These are phyloP conservation scores for Phyllostomus discolor DNA, from an alignment of 2,113 vertebrate species.

Conservation along the genomic window DNA sequence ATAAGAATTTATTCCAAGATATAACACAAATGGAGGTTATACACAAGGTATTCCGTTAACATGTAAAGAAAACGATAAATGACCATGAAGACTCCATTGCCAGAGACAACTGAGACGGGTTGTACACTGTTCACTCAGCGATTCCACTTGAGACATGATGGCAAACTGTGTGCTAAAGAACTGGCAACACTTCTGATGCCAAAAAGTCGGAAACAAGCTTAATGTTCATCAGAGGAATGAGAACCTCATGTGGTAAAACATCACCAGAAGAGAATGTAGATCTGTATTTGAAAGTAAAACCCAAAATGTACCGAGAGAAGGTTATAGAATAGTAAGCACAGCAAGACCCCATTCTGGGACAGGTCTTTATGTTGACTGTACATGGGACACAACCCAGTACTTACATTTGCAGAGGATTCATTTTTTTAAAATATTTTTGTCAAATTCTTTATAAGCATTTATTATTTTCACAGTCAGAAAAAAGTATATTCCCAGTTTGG, in stretches of 20 bases:
- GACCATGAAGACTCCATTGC: not conserved
- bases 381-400: not conserved
- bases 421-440: not conserved
- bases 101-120: not conserved
- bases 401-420: not conserved
- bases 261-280: not conserved
- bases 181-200: not conserved
- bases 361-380: not conserved
- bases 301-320: not conserved
- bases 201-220: not conserved
- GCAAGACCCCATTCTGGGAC: not conserved
- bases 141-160: not conserved
- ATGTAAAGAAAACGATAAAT: not conserved
- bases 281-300: not conserved
- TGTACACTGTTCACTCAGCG: not conserved
- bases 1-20: not conserved
- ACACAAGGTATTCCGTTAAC: not conserved
- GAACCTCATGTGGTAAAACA: not conserved
- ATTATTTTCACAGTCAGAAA: conserved; percentile 4
- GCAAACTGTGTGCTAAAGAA: not conserved
- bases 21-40: not conserved
- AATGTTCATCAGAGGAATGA: not conserved
- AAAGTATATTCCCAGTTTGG: not conserved
- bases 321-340: not conserved
- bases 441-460: not conserved